phyloP scores from a whole-genome alignment of 2,113 vertebrate species.

The Jacana jacana region DNA sequence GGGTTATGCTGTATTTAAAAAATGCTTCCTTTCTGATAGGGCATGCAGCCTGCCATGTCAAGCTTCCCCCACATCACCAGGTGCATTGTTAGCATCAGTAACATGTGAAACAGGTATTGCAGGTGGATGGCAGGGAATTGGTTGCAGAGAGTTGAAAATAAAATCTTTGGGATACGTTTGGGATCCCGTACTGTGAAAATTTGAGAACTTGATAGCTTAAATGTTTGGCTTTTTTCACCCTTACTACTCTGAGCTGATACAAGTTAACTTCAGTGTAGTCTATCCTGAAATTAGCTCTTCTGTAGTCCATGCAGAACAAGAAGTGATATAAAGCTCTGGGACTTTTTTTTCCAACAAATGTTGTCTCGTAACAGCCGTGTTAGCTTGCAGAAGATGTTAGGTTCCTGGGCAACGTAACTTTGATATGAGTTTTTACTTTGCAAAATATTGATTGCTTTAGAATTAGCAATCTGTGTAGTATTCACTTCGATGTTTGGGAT shows the following conservation, averaged over 20 bases:
- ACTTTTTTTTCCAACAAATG: background rate
- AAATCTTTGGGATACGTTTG: background rate
- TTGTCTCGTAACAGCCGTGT: background rate
- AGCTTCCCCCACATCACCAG: background rate
- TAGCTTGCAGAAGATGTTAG: background rate
- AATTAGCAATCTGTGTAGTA: background rate
- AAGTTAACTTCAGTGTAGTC: background rate
- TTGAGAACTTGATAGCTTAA: background rate
- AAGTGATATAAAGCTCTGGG: background rate
- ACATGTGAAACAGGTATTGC: background rate
- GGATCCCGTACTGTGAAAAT: background rate
- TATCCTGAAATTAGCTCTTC: background rate
- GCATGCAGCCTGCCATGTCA: background rate
- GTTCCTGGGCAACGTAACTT: background rate
- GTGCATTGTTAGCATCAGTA: background rate
- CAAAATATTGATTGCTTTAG: background rate
- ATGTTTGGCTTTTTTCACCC: background rate
- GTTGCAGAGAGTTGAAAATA: background rate
- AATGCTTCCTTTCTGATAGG: background rate
- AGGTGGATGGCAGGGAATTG: background rate
- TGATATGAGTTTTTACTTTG: background rate
- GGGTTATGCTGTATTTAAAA: background rate
- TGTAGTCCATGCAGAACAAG: background rate
- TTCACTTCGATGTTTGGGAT: background rate
- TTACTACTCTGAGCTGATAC: background rate